Evolutionary conservation across 2,888 invertebrate genomes (phyloP), one percentile per base, ranked within the genome.

Genomic region (Isoperla grammatica): DNA sequence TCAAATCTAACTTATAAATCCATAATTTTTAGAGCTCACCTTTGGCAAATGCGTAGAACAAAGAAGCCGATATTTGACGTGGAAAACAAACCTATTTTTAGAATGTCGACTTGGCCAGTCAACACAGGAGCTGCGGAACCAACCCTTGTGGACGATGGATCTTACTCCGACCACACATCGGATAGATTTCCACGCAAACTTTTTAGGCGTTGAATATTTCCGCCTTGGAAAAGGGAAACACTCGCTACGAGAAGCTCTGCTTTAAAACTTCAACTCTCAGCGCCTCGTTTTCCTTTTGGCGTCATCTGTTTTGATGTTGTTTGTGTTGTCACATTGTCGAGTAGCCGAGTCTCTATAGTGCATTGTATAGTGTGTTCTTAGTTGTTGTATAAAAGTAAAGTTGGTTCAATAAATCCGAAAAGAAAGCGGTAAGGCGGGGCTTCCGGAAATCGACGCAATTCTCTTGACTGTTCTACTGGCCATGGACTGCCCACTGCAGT

Each of bases 341-440:
- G 15, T 48, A 20, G 23, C 48, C 23, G n/a, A 20, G 23, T n/a
- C 23, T 19, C 2, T 43, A 23, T 12, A 37, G n/a, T 35, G 13
- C 20, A 49, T 6, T 49, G 22, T 13, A 23, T 40, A 29, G 29
- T 29, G 29, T 29, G 29, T 29, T 29, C 29, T 29, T 29, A 29
- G 29, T 29, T 29, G 29, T 29, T 29, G 29, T 29, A 29, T 4
- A 29, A 29, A 29, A 29, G 29, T 11, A 13, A 23, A 37, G 43
- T 53, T 22, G 53, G 53, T 43, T 61, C 57, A 57, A 57, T 61
- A 61, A 61, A 61, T 60, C 56, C 60, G 43, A 29, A 29, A 50
- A 49, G 43, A 60, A 50, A 60, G 49, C 61, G 61, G 11, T 53
- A 57, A 61, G 61, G 61, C 61, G 61, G 57, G 57, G 57, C 57